These are phyloP conservation scores for Hemicordylus capensis DNA, from an alignment of 2,113 vertebrate genomes.

Conservation along the genomic window DNA sequence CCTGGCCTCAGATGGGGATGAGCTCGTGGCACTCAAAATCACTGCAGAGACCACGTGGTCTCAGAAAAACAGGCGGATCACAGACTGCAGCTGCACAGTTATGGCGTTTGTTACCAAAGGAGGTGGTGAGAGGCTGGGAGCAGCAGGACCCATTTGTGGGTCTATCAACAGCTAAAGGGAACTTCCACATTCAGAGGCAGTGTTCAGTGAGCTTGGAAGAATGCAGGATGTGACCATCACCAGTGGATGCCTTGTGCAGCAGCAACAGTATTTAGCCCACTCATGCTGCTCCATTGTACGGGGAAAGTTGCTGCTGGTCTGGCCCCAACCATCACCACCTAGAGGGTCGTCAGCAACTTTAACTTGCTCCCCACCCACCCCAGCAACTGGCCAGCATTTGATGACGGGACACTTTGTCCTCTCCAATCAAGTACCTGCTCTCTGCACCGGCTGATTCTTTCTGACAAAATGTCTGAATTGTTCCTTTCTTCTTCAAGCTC, in stretches of 20 bases:
- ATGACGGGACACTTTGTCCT: too few relatives aligned
- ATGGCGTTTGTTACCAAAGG: not conserved
- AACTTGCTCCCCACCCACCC: not conserved
- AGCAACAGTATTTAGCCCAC: not conserved
- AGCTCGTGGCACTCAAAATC: slow-evolving; percentile 4
- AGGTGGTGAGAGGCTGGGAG: not conserved
- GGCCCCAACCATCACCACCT: not conserved
- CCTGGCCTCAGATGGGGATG: not conserved
- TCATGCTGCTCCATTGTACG: not conserved
- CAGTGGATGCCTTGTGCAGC: not conserved
- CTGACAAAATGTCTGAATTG: slow-evolving; percentile 89
- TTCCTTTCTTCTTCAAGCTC: slow-evolving; percentile 93
- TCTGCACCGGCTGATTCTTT: slow-evolving; percentile 88
- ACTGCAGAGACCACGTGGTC: not conserved
- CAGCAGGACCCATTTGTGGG: not conserved
- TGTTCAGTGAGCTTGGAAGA: too few relatives aligned
- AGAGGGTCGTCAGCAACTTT: not conserved
- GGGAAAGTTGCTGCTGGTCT: not conserved
- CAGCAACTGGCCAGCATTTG: not conserved
- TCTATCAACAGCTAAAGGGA: not conserved
- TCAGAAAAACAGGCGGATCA: rapidly evolving
- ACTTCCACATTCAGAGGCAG: too few relatives aligned
- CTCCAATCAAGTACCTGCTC: slow-evolving; percentile 84
- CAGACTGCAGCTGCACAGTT: not conserved
- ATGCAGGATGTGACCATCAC: too few relatives aligned